Evolutionary conservation across 2,797 vertebrate genomes (phyloP), one percentile per base, ranked within the genome.

Genomic region (Gouania willdenowi): DNA sequence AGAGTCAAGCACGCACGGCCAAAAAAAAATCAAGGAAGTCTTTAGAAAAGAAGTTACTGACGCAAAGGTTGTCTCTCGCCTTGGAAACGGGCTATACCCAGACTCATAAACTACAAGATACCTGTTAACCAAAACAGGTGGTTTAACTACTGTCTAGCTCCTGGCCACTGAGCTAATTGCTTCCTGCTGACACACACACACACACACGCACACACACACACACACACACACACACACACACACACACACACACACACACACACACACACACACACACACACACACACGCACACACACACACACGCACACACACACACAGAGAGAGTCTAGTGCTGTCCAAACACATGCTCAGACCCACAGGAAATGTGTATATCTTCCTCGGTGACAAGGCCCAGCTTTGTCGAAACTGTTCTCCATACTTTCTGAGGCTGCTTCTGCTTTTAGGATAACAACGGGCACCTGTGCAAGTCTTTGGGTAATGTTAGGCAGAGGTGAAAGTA

Each of bases 121-220:
- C 71, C 77, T 77, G 77, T 83, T 79, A 76, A 80, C 37, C 40
- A 13, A 68, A 79, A 70, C 71, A 81, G 80, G 77, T 79, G 71
- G 65, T 55, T 66, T 42, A 59, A 76, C 69, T 51, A 56, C 63
- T 68, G 59, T 73, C 65, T 67, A 18, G 65, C 71, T 59, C 6
- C 38, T 35, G 67, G 67, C 75, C 67, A 45, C 15, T 4, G 35
- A 29, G 33, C 55, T 62, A 67, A 77, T 66, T 39, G 63, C 52
- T 82, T 79, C 71, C 70, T 81, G 47, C 31, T 17, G 9, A 34
- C 42, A 50, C 34, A 43, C 38, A 41, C 47, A 31, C 31, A 32
- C 30, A 37, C 24, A 56, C 26, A 36, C 33, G 45, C 12, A 6
- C 22, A 34, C 33, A 36, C 33, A 45, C 12, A 6, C 22, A 34